Evolutionary conservation across 2,888 invertebrate species (phyloP), one percentile per base, ranked within the genome.

Genomic region (Dolomedes plantarius): DNA sequence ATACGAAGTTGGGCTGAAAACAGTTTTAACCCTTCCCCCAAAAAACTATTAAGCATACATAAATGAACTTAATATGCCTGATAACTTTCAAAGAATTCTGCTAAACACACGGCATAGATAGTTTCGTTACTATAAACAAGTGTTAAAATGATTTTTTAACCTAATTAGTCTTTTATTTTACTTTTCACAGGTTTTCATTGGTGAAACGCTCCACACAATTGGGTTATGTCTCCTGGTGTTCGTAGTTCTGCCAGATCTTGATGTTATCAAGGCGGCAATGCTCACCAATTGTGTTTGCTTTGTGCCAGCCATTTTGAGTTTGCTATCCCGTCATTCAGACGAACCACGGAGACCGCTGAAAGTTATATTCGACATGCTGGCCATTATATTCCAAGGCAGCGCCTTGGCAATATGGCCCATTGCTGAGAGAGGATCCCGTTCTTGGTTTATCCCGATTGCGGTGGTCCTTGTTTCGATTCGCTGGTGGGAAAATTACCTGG

Each of bases 401-500:
- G 94, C 94, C 2, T 93, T 95, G 86, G 91, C 95, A 1, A 92
- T 94, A 6, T 95, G 95, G 95, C 94, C 95, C 0, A 90, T 94
- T 6, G 90, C 94, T 36, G 83, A 87, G 23, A 41, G 39, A 16
- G 71, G 75, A 0, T 62, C 79, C 0, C 19, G 78, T 19, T 90
- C 96, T 50, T 97, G 96, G 96, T 93, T 97, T 68, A 96, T 98
- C 89, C 98, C 98, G 0, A 93, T 96, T 0, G 94, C 97, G 0
- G 94, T 97, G 36, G 91, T 97, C 78, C 94, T 97, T 90, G 95
- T 97, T 88, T 98, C 98, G 0, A 93, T 97, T 56, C 96, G 97
- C 29, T 98, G 98, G 97, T 99, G 99, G 99, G 98, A 99, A 92
- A 99, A 99, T 92, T 99, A 96, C 91, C 96, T 98, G 0, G 95